These are phyloP conservation scores for Sapajus apella DNA, from an alignment of 2,113 vertebrate genomes.

Conservation along the genomic window DNA sequence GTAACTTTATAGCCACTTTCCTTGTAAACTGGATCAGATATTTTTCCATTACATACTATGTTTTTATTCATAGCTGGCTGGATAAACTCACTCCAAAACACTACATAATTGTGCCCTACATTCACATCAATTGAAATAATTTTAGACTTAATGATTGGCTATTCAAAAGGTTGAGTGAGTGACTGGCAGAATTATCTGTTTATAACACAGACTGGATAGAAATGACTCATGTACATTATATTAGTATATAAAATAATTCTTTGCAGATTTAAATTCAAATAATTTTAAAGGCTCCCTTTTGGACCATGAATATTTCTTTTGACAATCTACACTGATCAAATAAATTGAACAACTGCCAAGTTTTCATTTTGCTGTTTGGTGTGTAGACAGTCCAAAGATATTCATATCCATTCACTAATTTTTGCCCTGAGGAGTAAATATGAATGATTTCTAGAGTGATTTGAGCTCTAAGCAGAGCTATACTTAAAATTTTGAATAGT, in stretches of 20 bases:
- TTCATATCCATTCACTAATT: constrained; percentile 60
- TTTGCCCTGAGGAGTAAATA: constrained; percentile 52
- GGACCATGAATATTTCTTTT: constrained; percentile 45
- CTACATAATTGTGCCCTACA: constrained; percentile 36
- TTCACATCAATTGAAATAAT: constrained; percentile 62
- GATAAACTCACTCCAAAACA: constrained; percentile 49
- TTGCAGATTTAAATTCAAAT: constrained; percentile 48
- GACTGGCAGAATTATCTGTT: constrained; percentile 56
- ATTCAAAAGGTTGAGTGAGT: constrained; percentile 47
- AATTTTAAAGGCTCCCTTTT: constrained; percentile 49
- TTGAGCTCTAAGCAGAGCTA: constrained; percentile 51
- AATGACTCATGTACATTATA: constrained; percentile 46
- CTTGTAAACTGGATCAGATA: constrained; percentile 22
- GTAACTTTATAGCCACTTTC: constrained; percentile 24
- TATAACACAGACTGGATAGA: constrained; percentile 51
- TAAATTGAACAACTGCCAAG: constrained; percentile 55
- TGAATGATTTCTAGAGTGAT: constrained; percentile 65
- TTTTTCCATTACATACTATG: constrained; percentile 7
- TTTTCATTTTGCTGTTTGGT: constrained; percentile 50
- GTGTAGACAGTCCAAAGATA: constrained; percentile 3
- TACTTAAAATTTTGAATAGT: constrained; percentile 67
- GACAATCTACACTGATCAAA: constrained; percentile 47
- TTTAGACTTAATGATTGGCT: constrained; percentile 61
- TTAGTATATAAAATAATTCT: constrained; percentile 48
- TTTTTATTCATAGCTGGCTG: constrained; percentile 57